phyloP scores from a whole-genome alignment of 2,113 vertebrate species.

The Otis tarda region DNA sequence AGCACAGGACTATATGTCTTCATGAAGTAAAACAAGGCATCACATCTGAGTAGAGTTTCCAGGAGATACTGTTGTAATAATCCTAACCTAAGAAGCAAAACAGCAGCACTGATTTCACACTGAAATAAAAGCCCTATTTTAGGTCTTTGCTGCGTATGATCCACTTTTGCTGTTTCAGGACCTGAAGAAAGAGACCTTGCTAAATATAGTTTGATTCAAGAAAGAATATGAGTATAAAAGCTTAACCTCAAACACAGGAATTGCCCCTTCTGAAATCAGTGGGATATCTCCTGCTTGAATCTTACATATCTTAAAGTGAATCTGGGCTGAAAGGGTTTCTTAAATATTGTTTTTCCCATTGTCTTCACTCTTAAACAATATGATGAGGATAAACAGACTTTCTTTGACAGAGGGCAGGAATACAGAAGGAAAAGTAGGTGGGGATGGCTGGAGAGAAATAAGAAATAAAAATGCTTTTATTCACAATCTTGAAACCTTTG shows the following conservation, averaged over 20 bases:
- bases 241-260: not conserved
- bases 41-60: not conserved
- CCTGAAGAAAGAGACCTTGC: not conserved
- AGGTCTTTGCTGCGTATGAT: not conserved
- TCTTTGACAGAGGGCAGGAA: not conserved
- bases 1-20: not conserved
- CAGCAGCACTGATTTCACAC: not conserved
- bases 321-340: not conserved
- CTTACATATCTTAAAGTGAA: not conserved
- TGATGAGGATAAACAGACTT: not conserved
- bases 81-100: not conserved
- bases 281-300: not conserved
- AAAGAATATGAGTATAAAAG: not conserved
- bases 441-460: not conserved
- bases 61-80: not conserved
- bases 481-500: not conserved
- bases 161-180: not conserved
- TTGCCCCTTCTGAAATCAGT: not conserved
- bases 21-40: constrained; percentile 21
- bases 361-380: not conserved
- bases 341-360: not conserved
- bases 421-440: not conserved
- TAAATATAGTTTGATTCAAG: not conserved
- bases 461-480: not conserved
- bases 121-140: not conserved